Base-by-base conservation (phyloP, 2,113 vertebrate species). In the Corydoras maculifer region DNA sequence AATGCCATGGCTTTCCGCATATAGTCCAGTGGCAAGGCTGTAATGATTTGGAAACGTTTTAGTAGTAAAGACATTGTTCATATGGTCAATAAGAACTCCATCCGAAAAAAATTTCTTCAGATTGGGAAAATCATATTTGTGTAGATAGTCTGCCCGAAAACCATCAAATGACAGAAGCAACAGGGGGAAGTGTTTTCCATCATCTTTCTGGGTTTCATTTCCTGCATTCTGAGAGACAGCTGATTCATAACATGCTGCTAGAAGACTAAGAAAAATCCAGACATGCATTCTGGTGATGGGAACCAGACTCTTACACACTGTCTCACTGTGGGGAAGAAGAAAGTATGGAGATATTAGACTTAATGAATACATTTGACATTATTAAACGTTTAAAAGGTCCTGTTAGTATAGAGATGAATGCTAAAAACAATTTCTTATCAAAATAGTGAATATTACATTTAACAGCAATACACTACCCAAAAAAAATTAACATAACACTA, bases 41-140 rank as follows among this genome's bases (percentile, higher is more conserved):
- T 96, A 94, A 82, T 97, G 94, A 80, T 96, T 92, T 65, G 95
- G 93, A 64, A 91, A 94, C 0, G 94, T 95, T 81, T 96, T 95
- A 0, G 94, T 97, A 71, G 93, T 85, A 72, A 94, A 97, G 25
- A 89, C 83, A 0, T 91, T 94, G n/a, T 82, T 87, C 64, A 97
- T 88, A 18, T 88, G 85, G 66, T 87, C 85, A 75, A 96, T 90
- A 0, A 76, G 87, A 58, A 92, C 89, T 3, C 95, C 95, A 0
- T 84, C 81, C 0, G 83, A 69, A 68, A 92, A 89, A 69, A 92
- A 69, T 61, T 73, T 83, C 49, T 87, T 80, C n/a, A 97, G 95
- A 80, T 85, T 87, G 6, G 93, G 93, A 0, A 87, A 91, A 0
- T 91, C 64, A 55, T 92, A 90, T 50, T 85, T 91, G 58, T 92